Percentiles rank a stretch among this genome's conserved stretches.
phyloP scores from a whole-genome alignment of 2,113 vertebrate species.

The Haemorhous mexicanus region DNA sequence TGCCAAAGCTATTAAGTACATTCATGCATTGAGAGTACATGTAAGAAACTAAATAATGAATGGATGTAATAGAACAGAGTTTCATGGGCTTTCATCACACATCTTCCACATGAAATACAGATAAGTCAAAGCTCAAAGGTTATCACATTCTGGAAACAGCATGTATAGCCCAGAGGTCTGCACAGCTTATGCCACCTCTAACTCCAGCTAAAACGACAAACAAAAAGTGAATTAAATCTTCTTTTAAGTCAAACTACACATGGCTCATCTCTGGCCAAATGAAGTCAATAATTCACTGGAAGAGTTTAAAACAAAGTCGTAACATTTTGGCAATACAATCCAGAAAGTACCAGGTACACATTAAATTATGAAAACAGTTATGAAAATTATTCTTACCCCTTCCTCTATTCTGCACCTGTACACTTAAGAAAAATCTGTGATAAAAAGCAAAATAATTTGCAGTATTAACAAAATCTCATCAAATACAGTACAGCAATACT shows the following conservation, averaged over 20 bases:
- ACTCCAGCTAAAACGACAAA: background rate
- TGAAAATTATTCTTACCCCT: background rate
- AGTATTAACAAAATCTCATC: background rate
- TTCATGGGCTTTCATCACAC: background rate
- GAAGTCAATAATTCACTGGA: background rate
- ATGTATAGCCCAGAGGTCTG: background rate
- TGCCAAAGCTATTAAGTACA: background rate
- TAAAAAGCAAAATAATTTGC: background rate
- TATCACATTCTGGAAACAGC: background rate
- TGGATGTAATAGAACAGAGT: background rate
- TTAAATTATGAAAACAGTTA: background rate
- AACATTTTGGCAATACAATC: background rate
- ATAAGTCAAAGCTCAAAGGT: background rate
- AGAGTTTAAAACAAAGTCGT: background rate
- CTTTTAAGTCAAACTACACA: background rate
- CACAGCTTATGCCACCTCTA: background rate
- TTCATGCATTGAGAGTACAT: background rate
- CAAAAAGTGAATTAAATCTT: background rate
- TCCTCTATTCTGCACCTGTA: background rate
- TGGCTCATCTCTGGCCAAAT: background rate
- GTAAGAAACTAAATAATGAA: background rate
- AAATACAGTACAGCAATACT: background rate
- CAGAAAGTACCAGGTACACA: background rate
- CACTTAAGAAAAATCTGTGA: background rate
- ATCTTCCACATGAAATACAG: background rate